Conservation (phyloP, 2,797 vertebrate genomes). For the Ciconia nigra region DNA sequence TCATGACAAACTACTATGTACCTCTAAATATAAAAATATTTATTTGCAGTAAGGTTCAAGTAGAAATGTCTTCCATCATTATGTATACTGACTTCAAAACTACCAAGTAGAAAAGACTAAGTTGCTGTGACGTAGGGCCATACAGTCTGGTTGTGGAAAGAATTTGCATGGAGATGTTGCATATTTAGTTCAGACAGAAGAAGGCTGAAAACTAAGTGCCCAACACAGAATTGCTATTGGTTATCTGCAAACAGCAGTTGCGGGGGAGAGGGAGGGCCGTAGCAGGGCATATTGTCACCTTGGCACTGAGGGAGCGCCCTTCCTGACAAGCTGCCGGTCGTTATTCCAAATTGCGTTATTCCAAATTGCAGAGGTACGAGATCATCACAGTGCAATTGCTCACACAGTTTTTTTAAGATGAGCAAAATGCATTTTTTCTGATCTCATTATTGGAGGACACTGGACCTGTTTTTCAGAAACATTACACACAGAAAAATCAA, state of each 20-base stretch:
- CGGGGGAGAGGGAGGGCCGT: background rate
- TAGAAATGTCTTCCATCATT: background rate
- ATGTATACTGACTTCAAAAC: background rate
- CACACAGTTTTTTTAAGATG: background rate
- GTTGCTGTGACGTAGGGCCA: background rate
- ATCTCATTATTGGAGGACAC: background rate
- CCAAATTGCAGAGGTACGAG: background rate
- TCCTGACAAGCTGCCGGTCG: background rate
- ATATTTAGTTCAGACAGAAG: background rate
- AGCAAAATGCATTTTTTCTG: background rate
- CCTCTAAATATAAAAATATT: background rate
- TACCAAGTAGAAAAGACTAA: background rate
- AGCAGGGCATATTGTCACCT: background rate
- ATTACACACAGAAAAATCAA: background rate
- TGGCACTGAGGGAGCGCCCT: background rate
- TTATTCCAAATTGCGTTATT: background rate
- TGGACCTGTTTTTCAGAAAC: slow-evolving; percentile 17
- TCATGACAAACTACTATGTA: background rate
- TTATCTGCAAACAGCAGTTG: background rate
- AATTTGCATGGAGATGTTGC: background rate
- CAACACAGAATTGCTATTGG: background rate
- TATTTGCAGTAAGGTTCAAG: background rate
- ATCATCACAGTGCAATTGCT: background rate
- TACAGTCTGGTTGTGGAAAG: background rate
- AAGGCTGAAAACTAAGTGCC: background rate